Conservation (phyloP, 2,888 invertebrate species). For the Drosophila emarginata region DNA sequence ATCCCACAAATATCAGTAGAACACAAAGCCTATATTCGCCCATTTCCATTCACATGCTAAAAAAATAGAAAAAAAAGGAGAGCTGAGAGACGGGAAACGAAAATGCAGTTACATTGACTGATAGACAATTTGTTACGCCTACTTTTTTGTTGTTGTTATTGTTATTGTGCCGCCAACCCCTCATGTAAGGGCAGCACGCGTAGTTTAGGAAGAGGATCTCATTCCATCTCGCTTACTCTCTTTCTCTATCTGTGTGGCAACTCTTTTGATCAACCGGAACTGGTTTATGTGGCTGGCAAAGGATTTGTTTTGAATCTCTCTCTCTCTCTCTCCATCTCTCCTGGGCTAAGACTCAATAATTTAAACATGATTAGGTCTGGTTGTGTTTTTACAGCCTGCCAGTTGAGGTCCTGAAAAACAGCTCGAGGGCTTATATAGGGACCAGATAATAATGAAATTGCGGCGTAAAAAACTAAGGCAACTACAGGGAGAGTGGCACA, state of each 20-base stretch:
- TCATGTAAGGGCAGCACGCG: slow-evolving; percentile 63
- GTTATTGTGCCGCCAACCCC: slow-evolving; percentile 25
- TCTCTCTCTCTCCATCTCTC: background rate
- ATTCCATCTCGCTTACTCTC: slow-evolving; percentile 17
- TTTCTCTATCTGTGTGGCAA: slow-evolving; percentile 1
- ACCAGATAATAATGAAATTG: slow-evolving; percentile 45
- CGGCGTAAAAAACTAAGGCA: slow-evolving; percentile 53
- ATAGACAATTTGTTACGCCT: slow-evolving; percentile 80
- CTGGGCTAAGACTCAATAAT: slow-evolving; percentile 75
- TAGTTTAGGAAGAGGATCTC: slow-evolving; percentile 38
- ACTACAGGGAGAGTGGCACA: slow-evolving; percentile 22
- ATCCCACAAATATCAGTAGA: slow-evolving; percentile 32
- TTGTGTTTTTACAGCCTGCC: slow-evolving; percentile 82
- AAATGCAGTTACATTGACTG: slow-evolving; percentile 71
- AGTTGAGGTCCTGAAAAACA: slow-evolving; percentile 30
- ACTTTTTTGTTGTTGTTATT: slow-evolving; percentile 51
- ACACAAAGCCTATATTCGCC: slow-evolving; percentile 26
- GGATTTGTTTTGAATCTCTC: slow-evolving; percentile 42
- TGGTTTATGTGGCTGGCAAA: slow-evolving; percentile 71
- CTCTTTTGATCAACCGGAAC: slow-evolving; percentile 54
- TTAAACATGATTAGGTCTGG: slow-evolving; percentile 82
- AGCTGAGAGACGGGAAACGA: background rate
- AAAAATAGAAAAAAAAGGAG: slow-evolving; percentile 31
- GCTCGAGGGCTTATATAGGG: slow-evolving; percentile 72
- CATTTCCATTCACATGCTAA: slow-evolving; percentile 49